A percentile compares a stretch with the other conserved stretches of the same genome.
Conservation (phyloP, 2,797 vertebrate species). For the Melanotaenia maccullochi region DNA sequence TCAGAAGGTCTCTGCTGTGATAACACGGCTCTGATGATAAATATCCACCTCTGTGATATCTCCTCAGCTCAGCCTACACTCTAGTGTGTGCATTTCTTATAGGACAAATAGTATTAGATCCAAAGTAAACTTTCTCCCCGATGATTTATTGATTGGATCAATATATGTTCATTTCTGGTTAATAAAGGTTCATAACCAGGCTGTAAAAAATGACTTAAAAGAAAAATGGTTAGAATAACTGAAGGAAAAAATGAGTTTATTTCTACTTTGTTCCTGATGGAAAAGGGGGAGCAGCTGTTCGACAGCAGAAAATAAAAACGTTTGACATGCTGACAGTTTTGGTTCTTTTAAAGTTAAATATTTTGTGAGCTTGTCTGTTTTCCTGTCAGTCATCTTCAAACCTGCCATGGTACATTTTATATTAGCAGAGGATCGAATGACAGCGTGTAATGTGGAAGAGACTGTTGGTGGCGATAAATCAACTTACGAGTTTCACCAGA, state of each 20-base stretch:
- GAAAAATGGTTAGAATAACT: conserved; percentile 39
- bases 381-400: conserved; percentile 2
- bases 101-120: conserved; percentile 45
- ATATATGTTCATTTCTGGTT: conserved; percentile 32
- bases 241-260: conserved; percentile 40
- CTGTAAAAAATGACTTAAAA: conserved; percentile 18
- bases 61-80: conserved; percentile 45
- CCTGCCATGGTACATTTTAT: neutral
- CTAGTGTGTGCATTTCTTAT: conserved; percentile 33
- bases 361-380: neutral
- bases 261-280: conserved; percentile 44
- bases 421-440: neutral
- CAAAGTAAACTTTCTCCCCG: conserved; percentile 29
- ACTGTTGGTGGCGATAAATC: conserved; percentile 6
- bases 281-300: conserved; percentile 51
- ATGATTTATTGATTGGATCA: conserved; percentile 57
- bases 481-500: neutral
- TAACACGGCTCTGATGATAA: conserved; percentile 58
- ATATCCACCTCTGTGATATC: conserved; percentile 56
- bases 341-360: conserved; percentile 10
- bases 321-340: neutral
- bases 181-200: conserved; percentile 6
- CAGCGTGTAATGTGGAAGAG: neutral
- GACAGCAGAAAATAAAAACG: conserved; percentile 14
- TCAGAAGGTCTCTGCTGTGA: conserved; percentile 62